Evolutionary conservation across 2,888 invertebrate genomes (phyloP), one percentile per base, ranked within the genome.

Genomic region (Macrophya alboannulata): DNA sequence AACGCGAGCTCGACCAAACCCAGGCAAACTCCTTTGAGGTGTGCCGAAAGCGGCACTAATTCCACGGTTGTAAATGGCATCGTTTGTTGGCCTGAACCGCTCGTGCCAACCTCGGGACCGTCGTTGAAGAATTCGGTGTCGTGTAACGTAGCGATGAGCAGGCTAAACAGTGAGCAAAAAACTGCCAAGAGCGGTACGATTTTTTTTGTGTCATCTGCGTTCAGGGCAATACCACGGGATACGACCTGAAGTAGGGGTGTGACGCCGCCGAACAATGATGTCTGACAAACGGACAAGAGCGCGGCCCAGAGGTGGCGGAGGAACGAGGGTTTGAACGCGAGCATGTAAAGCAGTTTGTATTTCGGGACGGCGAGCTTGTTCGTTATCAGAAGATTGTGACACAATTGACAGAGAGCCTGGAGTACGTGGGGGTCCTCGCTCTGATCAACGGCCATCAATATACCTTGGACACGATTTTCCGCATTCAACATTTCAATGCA

Each of bases 1-100:
- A 97, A 98, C 0, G 98, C 98, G 79, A 98, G 94, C 91, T 98
- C 97, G 10, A 98, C 97, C 12, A 98, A 94, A 0, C 98, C 98
- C 25, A 98, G 94, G 89, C 97, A 97, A 6, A 97, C 96, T 87
- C 97, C 97, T 84, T 98, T 96, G 55, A 98, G 92, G 0, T 96
- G 96, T 84, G 96, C 95, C 84, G 97, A 97, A 89, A 98, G 94
- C 4, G 95, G 95, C 8, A 97, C 96, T 84, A 98, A 94, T 91
- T 97, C 97, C 0, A 95, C 94, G 87, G 97, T 95, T n/a, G 95
- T 95, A 91, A 98, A 98, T 0, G 98, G 96, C 95, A 95, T 95
- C 10, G 94, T 91, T 76, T 92, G 92, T 87, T 92, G 91, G 4
- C 86, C 85, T 25, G 86, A 77, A 62, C 91, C 93, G 86, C 76